These are phyloP conservation scores for Acleris holmiana DNA, from an alignment of 2,888 invertebrate genomes.

Conservation along the genomic window DNA sequence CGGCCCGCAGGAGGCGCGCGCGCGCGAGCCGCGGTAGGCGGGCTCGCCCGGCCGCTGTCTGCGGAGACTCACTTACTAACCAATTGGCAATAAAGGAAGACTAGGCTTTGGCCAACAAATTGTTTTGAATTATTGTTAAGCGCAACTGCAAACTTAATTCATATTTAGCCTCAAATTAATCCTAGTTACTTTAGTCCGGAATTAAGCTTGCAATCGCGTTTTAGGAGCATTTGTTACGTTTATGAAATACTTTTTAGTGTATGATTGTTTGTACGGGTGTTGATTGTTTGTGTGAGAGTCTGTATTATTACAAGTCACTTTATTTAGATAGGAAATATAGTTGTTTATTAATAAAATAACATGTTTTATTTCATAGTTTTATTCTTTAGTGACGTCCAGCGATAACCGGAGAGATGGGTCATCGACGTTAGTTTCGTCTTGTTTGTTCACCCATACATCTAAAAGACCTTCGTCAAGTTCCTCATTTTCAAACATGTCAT, in stretches of 20 bases:
- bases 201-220: conserved; percentile 16
- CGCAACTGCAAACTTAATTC: conserved; percentile 25
- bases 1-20: conserved; percentile 1
- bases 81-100: too few relatives aligned
- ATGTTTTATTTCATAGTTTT: conserved; percentile 55
- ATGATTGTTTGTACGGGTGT: conserved; percentile 55
- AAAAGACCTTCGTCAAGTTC: conserved; percentile 64
- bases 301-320: conserved; percentile 61
- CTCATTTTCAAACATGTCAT: conserved; percentile 60
- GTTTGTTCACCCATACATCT: conserved; percentile 61
- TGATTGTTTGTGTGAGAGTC: conserved; percentile 49
- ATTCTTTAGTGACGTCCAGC: conserved; percentile 14
- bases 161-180: conserved; percentile 11
- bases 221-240: conserved; percentile 46
- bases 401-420: conserved; percentile 41
- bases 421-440: conserved; percentile 38
- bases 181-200: conserved; percentile 5
- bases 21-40: conserved; percentile 7
- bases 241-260: conserved; percentile 58
- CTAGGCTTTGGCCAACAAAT: neutral
- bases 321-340: conserved; percentile 74
- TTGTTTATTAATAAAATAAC: conserved; percentile 58
- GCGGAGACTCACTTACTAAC: too few relatives aligned
- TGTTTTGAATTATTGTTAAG: conserved; percentile 22
- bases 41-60: too few relatives aligned